Evolutionary conservation across 35 echinoderm and acorn worm genomes (phyloP).

Genomic region (Nesometra sesokonis): DNA sequence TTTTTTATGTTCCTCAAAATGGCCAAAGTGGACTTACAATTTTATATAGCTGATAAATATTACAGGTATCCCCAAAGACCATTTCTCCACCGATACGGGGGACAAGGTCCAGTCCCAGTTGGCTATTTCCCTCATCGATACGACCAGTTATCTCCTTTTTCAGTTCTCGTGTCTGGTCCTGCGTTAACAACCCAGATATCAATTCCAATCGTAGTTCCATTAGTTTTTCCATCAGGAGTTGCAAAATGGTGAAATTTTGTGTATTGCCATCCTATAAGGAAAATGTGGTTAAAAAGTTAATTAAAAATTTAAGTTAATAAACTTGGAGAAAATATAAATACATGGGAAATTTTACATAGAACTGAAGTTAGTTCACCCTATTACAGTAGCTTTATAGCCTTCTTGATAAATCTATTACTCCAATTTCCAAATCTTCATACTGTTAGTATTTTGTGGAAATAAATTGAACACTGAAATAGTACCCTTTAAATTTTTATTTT

Average conservation of each 20-base stretch:
- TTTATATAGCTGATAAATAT: conserved; percentile 44
- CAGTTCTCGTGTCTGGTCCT: conserved; percentile 31
- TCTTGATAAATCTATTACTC: too few relatives aligned
- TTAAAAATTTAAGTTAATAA: too few relatives aligned
- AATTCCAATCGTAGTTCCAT: conserved; percentile 43
- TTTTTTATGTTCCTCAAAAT: background rate
- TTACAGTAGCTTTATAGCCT: too few relatives aligned
- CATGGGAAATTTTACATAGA: too few relatives aligned
- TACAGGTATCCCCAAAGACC: conserved; percentile 11
- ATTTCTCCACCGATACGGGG: conserved; percentile 52
- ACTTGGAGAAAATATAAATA: too few relatives aligned
- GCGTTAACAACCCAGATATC: conserved; percentile 31
- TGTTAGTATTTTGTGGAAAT: too few relatives aligned
- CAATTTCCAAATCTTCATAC: too few relatives aligned
- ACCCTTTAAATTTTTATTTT: too few relatives aligned
- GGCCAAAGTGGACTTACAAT: conserved; percentile 46
- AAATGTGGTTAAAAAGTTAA: background rate
- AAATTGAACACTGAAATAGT: too few relatives aligned
- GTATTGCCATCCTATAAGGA: background rate
- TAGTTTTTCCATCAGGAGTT: conserved; percentile 52
- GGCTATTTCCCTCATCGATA: conserved; percentile 47
- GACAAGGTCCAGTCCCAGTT: conserved; percentile 43
- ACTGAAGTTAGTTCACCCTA: too few relatives aligned
- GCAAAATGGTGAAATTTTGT: background rate
- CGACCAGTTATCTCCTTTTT: conserved; percentile 23